Base-by-base conservation (phyloP, 2,797 vertebrate genomes). In the Lagocephalus sceleratus region DNA sequence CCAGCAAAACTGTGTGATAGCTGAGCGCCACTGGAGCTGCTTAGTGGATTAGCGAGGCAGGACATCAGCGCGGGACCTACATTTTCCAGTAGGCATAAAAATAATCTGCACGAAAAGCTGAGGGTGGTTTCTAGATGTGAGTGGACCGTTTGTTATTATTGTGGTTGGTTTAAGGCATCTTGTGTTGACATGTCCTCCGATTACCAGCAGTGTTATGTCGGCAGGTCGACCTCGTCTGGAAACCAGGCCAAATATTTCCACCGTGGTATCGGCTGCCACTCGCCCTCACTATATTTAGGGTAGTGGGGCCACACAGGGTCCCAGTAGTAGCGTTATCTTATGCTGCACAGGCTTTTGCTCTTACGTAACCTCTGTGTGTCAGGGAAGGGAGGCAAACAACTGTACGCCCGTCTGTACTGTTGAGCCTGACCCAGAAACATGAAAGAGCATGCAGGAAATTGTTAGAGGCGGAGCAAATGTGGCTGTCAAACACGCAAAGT, bases 231-330 rank as follows among this genome's bases (percentile, higher is more conserved):
- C 71, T 67, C 68, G 72, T 60, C 6, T 49, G 57, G 26, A 73
- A 81, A 71, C 47, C 60, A 50, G 78, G 58, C 50, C 63, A 67
- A 58, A 35, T 73, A 71, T 85, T 81, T 78, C 67, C 73, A 75
- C 59, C 3, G 14, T 19, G 25, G 21, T 47, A 15, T 73, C 58
- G 23, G 25, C 38, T 39, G 40, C 57, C 60, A 63, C 66, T 52
- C 68, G n/a, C 47, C 51, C 64, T 71, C 51, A 8, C 82, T 90
- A 85, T 84, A 85, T 79, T 87, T 88, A 87, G 76, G 17, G 39
- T 41, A 55, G 40, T 57, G 51, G 26, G 52, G 39, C 42, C 47
- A 49, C 20, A 38, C 25, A 54, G 51, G 66, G 65, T 83, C 71
- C 64, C 25, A 5, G 26, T 39, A 20, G 42, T 60, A 48, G 14